Evolutionary conservation across 2,888 invertebrate genomes (phyloP).

Genomic region (Morpho achilles): DNA sequence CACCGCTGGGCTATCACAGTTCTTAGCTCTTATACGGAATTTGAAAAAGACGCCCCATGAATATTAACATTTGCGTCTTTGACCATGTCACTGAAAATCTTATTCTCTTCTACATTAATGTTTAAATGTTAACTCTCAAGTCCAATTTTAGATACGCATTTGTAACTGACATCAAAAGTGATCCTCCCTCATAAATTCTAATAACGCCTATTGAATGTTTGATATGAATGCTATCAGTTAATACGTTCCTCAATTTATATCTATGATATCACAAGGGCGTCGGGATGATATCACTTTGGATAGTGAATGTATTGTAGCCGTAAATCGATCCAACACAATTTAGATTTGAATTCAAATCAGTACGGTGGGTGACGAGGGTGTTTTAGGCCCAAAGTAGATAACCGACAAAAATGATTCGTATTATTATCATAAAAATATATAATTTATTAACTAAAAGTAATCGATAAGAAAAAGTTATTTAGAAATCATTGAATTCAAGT

Average conservation of each 20-base stretch:
- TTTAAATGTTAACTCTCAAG: neutral
- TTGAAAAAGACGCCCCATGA: too few species aligned
- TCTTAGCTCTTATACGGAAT: too few species aligned
- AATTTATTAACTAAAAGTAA: too few species aligned
- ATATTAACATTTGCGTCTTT: too few species aligned
- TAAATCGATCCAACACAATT: slow-evolving; percentile 50
- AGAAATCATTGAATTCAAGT: too few species aligned
- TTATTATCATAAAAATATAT: too few species aligned
- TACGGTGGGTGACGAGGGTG: slow-evolving; percentile 26
- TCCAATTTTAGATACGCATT: neutral
- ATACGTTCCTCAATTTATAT: slow-evolving; percentile 25
- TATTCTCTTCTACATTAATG: too few species aligned
- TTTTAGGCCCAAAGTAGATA: neutral
- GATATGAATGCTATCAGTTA: slow-evolving; percentile 21
- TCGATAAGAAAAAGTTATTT: too few species aligned
- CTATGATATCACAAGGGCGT: slow-evolving; percentile 35
- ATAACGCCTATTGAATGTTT: slow-evolving; percentile 8
- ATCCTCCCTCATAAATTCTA: slow-evolving; percentile 4
- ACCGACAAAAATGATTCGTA: too few species aligned
- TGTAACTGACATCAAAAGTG: neutral
- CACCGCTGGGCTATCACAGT: too few species aligned
- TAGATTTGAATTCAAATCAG: slow-evolving; percentile 35
- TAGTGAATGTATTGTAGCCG: slow-evolving; percentile 27
- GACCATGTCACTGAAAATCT: too few species aligned
- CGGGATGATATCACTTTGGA: slow-evolving; percentile 17